Percentiles rank a stretch among this genome's conserved stretches.
Conservation (phyloP, 2,888 invertebrate genomes). For the Xanthostigma xanthostigma region DNA sequence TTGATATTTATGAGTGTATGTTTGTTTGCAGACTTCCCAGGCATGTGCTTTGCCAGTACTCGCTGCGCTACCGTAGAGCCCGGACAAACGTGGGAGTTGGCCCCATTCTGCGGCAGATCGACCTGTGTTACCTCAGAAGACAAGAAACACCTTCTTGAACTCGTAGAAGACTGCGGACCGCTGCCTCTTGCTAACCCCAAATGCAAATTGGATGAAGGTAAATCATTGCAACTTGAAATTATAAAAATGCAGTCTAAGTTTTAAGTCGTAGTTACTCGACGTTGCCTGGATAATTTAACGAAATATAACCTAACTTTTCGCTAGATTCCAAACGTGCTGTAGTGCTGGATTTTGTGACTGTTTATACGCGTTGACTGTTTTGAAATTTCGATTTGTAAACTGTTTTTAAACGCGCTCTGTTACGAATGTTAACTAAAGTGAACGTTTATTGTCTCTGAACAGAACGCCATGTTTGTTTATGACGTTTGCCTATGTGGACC, state of each 20-base stretch:
- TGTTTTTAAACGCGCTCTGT: too few relatives aligned
- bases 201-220: constrained; percentile 62
- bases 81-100: constrained; percentile 69
- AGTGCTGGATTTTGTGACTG: too few relatives aligned
- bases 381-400: too few relatives aligned
- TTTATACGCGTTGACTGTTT: too few relatives aligned
- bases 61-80: constrained; percentile 78
- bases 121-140: constrained; percentile 72
- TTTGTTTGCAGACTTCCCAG: constrained; percentile 60
- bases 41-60: constrained; percentile 82
- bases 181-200: constrained; percentile 74
- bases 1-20: background rate
- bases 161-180: constrained; percentile 82
- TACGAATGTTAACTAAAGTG: too few relatives aligned
- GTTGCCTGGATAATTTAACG: too few relatives aligned
- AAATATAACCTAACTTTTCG: too few relatives aligned
- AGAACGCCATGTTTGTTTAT: too few relatives aligned
- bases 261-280: too few relatives aligned
- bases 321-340: too few relatives aligned
- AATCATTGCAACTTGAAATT: background rate
- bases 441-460: too few relatives aligned
- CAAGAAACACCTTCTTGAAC: constrained; percentile 58
- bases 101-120: constrained; percentile 83
- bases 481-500: too few relatives aligned
- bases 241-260: background rate